A percentile compares a stretch with the other conserved stretches of the same genome.
These are phyloP conservation scores for Melanitta fusca DNA, from an alignment of 2,797 vertebrate species.

Conservation along the genomic window DNA sequence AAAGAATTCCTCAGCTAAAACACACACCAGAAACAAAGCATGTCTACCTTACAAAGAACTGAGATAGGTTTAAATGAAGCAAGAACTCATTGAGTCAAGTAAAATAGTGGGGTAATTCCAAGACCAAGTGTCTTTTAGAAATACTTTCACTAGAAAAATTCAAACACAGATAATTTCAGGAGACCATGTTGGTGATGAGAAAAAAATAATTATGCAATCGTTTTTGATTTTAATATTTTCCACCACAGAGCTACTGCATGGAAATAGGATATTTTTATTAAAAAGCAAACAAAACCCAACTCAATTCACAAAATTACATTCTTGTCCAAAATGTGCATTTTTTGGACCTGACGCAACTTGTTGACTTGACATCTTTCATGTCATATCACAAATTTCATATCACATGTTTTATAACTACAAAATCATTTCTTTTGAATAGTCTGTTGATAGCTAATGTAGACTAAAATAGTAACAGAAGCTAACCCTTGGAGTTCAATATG, in stretches of 20 bases:
- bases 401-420: background rate
- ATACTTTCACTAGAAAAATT: background rate
- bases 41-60: background rate
- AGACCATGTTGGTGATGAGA: background rate
- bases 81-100: background rate
- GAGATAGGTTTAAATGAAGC: background rate
- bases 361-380: background rate
- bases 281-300: background rate
- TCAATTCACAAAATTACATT: too few species aligned
- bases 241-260: background rate
- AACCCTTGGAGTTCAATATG: conserved; percentile 10
- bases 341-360: background rate
- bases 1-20: background rate
- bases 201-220: background rate
- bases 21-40: background rate
- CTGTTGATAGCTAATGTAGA: background rate
- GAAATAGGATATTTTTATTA: background rate
- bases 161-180: background rate
- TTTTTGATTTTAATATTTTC: background rate
- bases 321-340: background rate
- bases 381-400: too few species aligned
- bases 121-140: background rate
- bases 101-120: background rate
- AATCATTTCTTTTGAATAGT: background rate
- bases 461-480: background rate